Percentiles rank a stretch among this genome's conserved stretches.
Conservation (phyloP, 2,797 vertebrate genomes). For the Prionace glauca region DNA sequence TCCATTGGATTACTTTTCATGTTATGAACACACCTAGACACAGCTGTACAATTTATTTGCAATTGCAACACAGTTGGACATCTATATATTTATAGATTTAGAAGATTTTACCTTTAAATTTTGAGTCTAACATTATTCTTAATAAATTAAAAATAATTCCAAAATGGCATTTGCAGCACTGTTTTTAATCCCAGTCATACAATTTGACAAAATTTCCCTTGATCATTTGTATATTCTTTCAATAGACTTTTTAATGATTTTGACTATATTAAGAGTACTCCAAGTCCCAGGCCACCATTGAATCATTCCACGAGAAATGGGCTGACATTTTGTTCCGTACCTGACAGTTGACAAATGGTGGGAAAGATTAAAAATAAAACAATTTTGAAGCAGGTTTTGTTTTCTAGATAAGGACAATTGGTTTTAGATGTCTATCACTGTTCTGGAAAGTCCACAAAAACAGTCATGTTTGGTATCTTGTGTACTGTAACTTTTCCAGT, state of each 20-base stretch:
- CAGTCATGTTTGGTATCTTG: not conserved
- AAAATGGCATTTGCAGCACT: slow-evolving; percentile 6
- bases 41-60: not conserved
- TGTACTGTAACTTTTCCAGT: not conserved
- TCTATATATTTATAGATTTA: not conserved
- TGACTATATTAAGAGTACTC: not conserved
- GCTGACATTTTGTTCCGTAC: slow-evolving; percentile 5
- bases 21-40: not conserved
- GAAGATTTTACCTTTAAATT: not conserved
- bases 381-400: slow-evolving; percentile 14
- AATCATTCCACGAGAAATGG: not conserved
- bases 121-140: not conserved
- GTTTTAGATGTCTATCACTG: not conserved
- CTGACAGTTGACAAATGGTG: slow-evolving; percentile 28
- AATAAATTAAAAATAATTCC: not conserved
- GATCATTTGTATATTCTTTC: not conserved
- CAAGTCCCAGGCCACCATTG: not conserved
- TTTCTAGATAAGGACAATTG: slow-evolving; percentile 20
- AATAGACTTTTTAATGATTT: not conserved
- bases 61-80: not conserved
- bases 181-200: not conserved
- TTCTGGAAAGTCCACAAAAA: not conserved
- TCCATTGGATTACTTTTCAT: not conserved
- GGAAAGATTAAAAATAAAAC: slow-evolving; percentile 13
- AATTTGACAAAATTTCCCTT: not conserved